Evolutionary conservation across 2,113 vertebrate species (phyloP).

Genomic region (Oncorhynchus mykiss): DNA sequence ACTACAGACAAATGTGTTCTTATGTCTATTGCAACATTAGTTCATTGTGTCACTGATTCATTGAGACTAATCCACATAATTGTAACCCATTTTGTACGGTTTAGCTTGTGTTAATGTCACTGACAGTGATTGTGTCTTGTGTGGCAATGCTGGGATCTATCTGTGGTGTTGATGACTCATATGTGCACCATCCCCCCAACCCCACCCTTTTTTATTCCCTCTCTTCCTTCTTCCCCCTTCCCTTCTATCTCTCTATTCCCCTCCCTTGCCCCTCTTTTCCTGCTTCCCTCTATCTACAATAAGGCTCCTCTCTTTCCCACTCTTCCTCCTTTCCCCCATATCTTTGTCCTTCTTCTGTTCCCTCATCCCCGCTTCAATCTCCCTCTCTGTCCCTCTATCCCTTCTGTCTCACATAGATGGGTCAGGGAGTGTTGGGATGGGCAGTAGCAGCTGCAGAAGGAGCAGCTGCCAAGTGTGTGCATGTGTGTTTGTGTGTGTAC

Average conservation of each 20-base stretch:
- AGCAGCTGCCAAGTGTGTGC: slow-evolving; percentile 64
- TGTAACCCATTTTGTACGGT: background rate
- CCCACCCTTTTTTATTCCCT: background rate
- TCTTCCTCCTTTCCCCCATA: background rate
- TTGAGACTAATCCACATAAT: background rate
- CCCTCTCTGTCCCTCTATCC: background rate
- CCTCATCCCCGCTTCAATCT: background rate
- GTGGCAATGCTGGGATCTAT: no score
- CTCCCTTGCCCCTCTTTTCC: slow-evolving; percentile 40
- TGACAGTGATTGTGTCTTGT: no score
- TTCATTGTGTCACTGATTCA: no score
- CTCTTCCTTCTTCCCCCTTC: background rate
- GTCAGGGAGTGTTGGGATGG: slow-evolving; percentile 64
- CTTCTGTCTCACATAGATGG: slow-evolving; percentile 10
- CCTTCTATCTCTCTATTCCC: background rate
- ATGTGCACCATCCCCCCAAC: background rate
- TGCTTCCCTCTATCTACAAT: slow-evolving; percentile 18
- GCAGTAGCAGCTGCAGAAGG: slow-evolving; percentile 68
- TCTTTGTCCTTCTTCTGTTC: background rate
- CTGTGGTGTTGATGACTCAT: no score
- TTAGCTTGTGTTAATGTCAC: no score
- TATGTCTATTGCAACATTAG: no score
- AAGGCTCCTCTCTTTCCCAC: slow-evolving; percentile 31
- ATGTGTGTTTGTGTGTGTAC: slow-evolving; percentile 31
- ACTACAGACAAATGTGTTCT: no score